Evolutionary conservation across 2,888 invertebrate species (phyloP).

Genomic region (Ceraclea dissimilis): DNA sequence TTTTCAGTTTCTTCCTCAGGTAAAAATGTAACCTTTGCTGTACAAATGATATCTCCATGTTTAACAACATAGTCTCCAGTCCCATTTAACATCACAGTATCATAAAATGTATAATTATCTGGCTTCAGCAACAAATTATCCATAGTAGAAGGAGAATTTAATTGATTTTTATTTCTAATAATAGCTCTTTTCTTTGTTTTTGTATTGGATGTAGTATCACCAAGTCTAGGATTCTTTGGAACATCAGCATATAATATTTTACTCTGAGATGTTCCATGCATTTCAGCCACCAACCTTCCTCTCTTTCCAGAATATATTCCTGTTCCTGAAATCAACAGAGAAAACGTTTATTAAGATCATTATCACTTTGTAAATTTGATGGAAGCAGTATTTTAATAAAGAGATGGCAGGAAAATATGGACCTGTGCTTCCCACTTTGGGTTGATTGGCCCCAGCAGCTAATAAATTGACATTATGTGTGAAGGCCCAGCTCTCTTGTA

Average conservation of each 20-base stretch:
- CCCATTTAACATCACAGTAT: background rate
- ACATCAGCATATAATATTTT: constrained; percentile 40
- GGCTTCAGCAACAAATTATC: constrained; percentile 38
- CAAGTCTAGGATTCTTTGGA: constrained; percentile 36
- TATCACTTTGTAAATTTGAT: too few relatives aligned
- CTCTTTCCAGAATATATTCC: constrained; percentile 62
- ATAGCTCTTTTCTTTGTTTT: background rate
- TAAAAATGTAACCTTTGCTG: background rate
- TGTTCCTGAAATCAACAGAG: constrained; percentile 53
- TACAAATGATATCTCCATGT: background rate
- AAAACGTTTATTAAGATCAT: too few relatives aligned
- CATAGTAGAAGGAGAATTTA: constrained; percentile 20
- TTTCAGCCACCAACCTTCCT: constrained; percentile 41
- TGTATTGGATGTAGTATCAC: background rate
- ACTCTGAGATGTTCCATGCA: constrained; percentile 40
- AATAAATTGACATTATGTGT: constrained; percentile 61
- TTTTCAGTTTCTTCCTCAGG: background rate
- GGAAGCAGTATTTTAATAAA: background rate
- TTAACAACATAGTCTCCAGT: background rate
- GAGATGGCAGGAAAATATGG: constrained; percentile 16
- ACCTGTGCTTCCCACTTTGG: constrained; percentile 51
- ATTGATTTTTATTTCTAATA: too few relatives aligned
- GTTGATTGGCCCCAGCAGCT: constrained; percentile 62
- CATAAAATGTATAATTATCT: constrained; percentile 37
- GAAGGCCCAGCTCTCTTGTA: constrained; percentile 64